Percentiles rank a stretch among this genome's conserved stretches.
Evolutionary conservation across 2,888 invertebrate genomes (phyloP).

Genomic region (Unio pictorum): DNA sequence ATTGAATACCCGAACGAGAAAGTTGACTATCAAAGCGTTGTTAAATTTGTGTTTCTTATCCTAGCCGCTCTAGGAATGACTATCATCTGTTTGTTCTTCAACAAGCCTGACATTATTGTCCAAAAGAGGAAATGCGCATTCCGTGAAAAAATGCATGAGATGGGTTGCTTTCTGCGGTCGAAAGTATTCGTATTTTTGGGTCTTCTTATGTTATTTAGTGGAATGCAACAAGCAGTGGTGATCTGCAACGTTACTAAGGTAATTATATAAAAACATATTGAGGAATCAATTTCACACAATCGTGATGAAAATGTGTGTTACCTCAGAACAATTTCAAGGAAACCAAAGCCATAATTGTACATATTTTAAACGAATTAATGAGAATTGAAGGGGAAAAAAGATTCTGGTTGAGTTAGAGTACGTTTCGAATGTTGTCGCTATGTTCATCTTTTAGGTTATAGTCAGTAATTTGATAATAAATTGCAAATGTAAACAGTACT

Average conservation of each 20-base stretch:
- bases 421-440: too few relatives aligned
- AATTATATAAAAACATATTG: slow-evolving; percentile 4
- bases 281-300: background rate
- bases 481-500: too few relatives aligned
- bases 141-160: slow-evolving; percentile 45
- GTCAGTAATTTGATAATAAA: too few relatives aligned
- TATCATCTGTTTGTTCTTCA: slow-evolving; percentile 54
- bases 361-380: too few relatives aligned
- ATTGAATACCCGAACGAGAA: slow-evolving; percentile 23
- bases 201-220: slow-evolving; percentile 55
- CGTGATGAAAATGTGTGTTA: too few relatives aligned
- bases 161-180: slow-evolving; percentile 42
- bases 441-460: too few relatives aligned
- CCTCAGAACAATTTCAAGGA: too few relatives aligned
- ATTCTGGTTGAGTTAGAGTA: too few relatives aligned
- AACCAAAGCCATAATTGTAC: too few relatives aligned
- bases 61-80: slow-evolving; percentile 56
- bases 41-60: slow-evolving; percentile 56
- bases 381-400: too few relatives aligned
- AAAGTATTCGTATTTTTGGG: slow-evolving; percentile 47
- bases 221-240: slow-evolving; percentile 60
- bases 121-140: slow-evolving; percentile 47
- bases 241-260: slow-evolving; percentile 62
- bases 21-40: slow-evolving; percentile 49
- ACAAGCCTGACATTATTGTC: slow-evolving; percentile 59